A percentile compares a stretch with the other conserved stretches of the same genome.
Conservation (phyloP, 2,113 vertebrate genomes). For the Todiramphus chloris region DNA sequence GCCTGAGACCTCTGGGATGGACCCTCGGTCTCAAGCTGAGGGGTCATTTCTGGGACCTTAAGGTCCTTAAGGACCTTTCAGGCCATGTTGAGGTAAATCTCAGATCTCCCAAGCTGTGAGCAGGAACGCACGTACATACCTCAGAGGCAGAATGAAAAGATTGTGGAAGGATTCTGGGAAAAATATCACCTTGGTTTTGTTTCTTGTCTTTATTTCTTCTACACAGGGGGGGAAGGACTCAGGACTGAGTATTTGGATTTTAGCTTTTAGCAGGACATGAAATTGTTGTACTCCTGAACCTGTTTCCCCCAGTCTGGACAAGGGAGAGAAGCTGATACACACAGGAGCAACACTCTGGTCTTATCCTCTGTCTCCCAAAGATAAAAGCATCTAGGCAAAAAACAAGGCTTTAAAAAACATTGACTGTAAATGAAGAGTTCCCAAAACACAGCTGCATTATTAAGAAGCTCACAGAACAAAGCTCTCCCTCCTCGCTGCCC, state of each 20-base stretch:
- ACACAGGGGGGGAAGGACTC: neutral
- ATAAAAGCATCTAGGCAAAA: neutral
- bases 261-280: neutral
- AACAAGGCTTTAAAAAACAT: neutral
- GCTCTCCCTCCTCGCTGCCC: fast-evolving
- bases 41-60: neutral
- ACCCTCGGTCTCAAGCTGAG: neutral
- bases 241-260: neutral
- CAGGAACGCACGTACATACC: neutral
- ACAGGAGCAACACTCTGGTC: neutral
- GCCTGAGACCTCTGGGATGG: neutral
- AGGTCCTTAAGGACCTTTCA: too few relatives aligned
- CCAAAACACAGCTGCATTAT: neutral
- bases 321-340: neutral
- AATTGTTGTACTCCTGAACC: neutral
- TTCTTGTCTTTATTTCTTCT: neutral
- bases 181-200: neutral
- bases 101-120: neutral
- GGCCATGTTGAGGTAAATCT: neutral
- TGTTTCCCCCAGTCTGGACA: neutral
- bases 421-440: neutral
- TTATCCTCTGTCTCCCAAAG: neutral
- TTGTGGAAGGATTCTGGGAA: neutral
- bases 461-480: neutral
- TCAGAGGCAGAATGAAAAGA: neutral